Percentiles rank a stretch among this genome's conserved stretches.
Conservation (phyloP, 2,888 invertebrate species). For the Volucella bombylans region DNA sequence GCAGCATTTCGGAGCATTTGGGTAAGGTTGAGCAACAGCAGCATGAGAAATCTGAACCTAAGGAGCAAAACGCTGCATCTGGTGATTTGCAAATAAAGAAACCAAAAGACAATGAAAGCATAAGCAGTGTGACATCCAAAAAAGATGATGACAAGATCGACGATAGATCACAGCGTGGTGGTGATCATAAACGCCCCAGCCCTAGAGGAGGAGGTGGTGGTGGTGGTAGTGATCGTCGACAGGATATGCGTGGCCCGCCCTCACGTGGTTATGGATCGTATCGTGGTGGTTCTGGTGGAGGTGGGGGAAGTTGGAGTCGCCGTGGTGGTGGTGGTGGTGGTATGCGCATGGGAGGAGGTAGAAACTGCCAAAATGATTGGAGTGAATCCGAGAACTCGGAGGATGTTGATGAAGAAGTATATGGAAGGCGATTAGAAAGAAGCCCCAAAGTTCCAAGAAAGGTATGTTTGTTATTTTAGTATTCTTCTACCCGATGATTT, state of each 20-base stretch:
- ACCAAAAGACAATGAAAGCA: slow-evolving; percentile 69
- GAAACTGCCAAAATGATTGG: slow-evolving; percentile 83
- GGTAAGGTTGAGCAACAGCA: slow-evolving; percentile 75
- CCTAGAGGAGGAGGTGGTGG: slow-evolving; percentile 83
- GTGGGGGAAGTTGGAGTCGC: slow-evolving; percentile 82
- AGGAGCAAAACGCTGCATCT: slow-evolving; percentile 24
- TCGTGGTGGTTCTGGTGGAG: slow-evolving; percentile 83
- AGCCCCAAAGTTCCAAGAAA: slow-evolving; percentile 83
- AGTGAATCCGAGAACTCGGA: slow-evolving; percentile 88
- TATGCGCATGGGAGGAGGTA: slow-evolving; percentile 77
- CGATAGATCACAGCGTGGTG: slow-evolving; percentile 71
- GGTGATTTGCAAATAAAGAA: slow-evolving; percentile 58
- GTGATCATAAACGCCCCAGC: slow-evolving; percentile 78
- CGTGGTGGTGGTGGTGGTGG: slow-evolving; percentile 81
- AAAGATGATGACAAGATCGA: slow-evolving; percentile 57
- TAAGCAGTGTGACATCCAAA: slow-evolving; percentile 44
- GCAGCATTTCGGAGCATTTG: slow-evolving; percentile 39
- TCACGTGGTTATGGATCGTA: slow-evolving; percentile 82
- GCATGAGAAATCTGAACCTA: slow-evolving; percentile 56
- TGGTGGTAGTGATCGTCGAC: slow-evolving; percentile 82
- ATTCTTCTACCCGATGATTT: too few relatives aligned
- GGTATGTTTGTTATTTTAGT: slow-evolving; percentile 47
- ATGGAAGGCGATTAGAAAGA: slow-evolving; percentile 84
- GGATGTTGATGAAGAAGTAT: slow-evolving; percentile 88
- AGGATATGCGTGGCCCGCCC: slow-evolving; percentile 81